Evolutionary conservation across 2,888 invertebrate genomes (phyloP).

Genomic region (Drosophila melanosoma): DNA sequence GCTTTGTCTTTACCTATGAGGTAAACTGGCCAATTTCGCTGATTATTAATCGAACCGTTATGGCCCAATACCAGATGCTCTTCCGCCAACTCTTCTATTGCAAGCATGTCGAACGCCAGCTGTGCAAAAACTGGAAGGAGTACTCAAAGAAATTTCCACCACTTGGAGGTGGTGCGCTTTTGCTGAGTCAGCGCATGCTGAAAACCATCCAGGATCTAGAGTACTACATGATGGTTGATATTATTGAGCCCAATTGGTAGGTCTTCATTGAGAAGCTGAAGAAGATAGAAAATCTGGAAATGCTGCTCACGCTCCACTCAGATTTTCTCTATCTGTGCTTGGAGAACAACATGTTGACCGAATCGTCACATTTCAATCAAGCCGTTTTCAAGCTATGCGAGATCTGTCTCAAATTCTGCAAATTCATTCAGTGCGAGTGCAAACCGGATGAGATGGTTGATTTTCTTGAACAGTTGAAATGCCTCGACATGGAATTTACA

Average conservation of each 20-base stretch:
- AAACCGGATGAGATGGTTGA: constrained; percentile 81
- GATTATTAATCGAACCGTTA: constrained; percentile 94
- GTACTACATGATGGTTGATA: constrained; percentile 99
- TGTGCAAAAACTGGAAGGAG: constrained; percentile 93
- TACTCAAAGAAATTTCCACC: constrained; percentile 93
- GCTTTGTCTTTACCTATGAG: constrained; percentile 96
- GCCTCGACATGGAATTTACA: constrained; percentile 84
- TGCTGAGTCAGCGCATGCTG: constrained; percentile 96
- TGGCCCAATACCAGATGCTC: constrained; percentile 98
- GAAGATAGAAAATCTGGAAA: constrained; percentile 94
- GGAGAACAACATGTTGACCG: constrained; percentile 97
- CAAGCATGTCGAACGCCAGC: constrained; percentile 96
- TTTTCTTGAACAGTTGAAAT: constrained; percentile 83
- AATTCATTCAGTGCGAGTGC: constrained; percentile 90
- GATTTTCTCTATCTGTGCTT: constrained; percentile 95
- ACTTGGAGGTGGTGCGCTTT: constrained; percentile 92
- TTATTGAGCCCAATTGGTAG: constrained; percentile 98
- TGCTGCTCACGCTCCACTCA: constrained; percentile 94
- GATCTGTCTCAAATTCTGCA: constrained; percentile 95
- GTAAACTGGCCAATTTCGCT: constrained; percentile 98
- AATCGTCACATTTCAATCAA: constrained; percentile 91
- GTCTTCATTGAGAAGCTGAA: constrained; percentile 93
- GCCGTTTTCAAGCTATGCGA: constrained; percentile 94
- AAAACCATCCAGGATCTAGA: constrained; percentile 98
- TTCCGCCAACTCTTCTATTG: constrained; percentile 97